Evolutionary conservation across 2,888 invertebrate species (phyloP), one percentile per base, ranked within the genome.

Genomic region (Seira sanloemensis): DNA sequence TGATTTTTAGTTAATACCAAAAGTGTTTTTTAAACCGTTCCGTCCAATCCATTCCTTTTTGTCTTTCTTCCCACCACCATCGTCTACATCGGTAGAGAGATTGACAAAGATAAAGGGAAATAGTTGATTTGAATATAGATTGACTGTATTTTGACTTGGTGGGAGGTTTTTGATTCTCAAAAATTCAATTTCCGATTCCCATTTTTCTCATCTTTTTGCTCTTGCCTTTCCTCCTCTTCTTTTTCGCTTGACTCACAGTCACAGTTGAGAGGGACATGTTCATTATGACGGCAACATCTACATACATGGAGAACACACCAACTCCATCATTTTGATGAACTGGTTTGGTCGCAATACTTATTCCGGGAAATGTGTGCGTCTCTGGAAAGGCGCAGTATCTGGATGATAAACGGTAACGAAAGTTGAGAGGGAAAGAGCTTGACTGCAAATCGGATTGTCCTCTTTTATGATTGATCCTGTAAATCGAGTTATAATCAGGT

Each of bases 111-210:
- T 79, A 73, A 79, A 82, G 65, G 71, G 76, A 78, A 73, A 85
- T 72, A 78, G 46, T 82, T 85, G 81, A 85, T 85, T 85, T 85
- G 85, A 85, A 85, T 85, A 85, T 85, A 85, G 82, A 82, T 82
- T 82, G 82, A 77, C 78, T 85, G 82, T 50, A 84, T 84, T 78
- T 37, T 69, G 78, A 75, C 78, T 84, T 84, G 84, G 85, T 84
- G 85, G 86, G 87, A 85, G 85, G 85, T 87, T 86, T 88, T 87
- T 88, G 88, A 88, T 88, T 88, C 88, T 76, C 83, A 78, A 76
- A 86, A 88, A 88, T 88, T 81, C 88, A 88, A 88, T 88, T 88
- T 88, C 88, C 88, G 75, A 84, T 84, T 81, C 80, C 84, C 81
- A 80, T 84, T 74, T 83, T 83, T 73, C 58, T 75, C 76, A 74